Evolutionary conservation across 2,888 invertebrate genomes (phyloP), one percentile per base, ranked within the genome.

Genomic region (Torymus tubicola): DNA sequence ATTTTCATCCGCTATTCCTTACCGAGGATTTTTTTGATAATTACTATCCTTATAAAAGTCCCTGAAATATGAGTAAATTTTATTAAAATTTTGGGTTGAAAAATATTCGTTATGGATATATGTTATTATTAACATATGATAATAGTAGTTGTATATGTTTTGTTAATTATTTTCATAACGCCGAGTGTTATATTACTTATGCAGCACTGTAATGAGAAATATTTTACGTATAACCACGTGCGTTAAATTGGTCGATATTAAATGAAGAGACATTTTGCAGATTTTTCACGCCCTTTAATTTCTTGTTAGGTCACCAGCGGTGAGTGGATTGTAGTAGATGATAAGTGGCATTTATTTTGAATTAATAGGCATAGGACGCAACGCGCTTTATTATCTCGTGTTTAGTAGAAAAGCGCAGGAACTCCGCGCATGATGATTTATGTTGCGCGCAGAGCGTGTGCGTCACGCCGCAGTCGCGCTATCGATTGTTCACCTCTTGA

Each of bases 401-500:
- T 31, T 31, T 31, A 31, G 31, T 31, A 31, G 31, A 31, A 24
- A 11, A 71, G 60, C 63, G 52, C 72, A 61, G 57, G 50, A 72
- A 63, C 67, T 61, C 16, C 16, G 31, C 31, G 31, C 31, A 5
- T 31, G 68, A 73, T 73, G 68, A 68, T 73, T 73, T 68, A 78
- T 78, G 63, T 68, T 55, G 63, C 31, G 60, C 53, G 67, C 53
- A 8, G 31, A 4, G 2, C 12, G 10, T 58, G 68, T 73, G 73
- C 61, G 57, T 78, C 78, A 77, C 18, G 21, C 57, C n/a, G 18
- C 50, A 8, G 53, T 21, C 3, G 11, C 24, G 64, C 70, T 77
- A 78, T 78, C 73, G 63, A 78, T 73, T 78, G 61, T 73, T 78
- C 68, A 78, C 78, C 73, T 78, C 68, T 14, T 50, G 31, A 57